phyloP scores from a whole-genome alignment of 1,140 invertebrate genomes.

The Epicauta chinensis region DNA sequence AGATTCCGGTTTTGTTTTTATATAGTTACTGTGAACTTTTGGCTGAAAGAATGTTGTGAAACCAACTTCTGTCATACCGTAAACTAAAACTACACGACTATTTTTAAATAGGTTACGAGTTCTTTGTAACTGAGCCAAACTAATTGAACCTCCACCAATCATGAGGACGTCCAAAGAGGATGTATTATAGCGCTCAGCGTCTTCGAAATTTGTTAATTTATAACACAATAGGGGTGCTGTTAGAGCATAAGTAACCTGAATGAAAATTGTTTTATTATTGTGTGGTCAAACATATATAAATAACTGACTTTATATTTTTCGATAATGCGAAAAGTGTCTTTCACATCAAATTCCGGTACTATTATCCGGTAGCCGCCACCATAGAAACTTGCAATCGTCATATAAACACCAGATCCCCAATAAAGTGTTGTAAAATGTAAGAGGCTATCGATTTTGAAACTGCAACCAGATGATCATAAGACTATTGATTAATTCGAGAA shows the following conservation, averaged over 20 bases:
- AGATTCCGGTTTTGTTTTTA: not conserved
- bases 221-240: not conserved
- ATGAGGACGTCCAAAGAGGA: not conserved
- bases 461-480: not conserved
- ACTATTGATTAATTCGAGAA: too few species aligned
- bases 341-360: not conserved
- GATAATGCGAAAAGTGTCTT: not conserved
- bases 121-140: not conserved
- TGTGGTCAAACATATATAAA: not conserved
- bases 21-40: not conserved
- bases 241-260: not conserved
- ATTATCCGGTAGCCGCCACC: not conserved
- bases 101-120: not conserved
- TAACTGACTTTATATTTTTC: slow-evolving; percentile 5
- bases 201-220: not conserved
- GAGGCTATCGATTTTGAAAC: too few species aligned
- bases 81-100: not conserved
- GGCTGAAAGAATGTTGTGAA: slow-evolving; percentile 1
- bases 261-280: not conserved
- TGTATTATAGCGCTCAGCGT: not conserved
- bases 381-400: not conserved
- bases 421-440: slow-evolving; percentile 1
- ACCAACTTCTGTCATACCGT: slow-evolving; percentile 2
- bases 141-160: not conserved
- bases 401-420: not conserved